Conservation (phyloP, 2,888 invertebrate genomes). For the Biston betularia region DNA sequence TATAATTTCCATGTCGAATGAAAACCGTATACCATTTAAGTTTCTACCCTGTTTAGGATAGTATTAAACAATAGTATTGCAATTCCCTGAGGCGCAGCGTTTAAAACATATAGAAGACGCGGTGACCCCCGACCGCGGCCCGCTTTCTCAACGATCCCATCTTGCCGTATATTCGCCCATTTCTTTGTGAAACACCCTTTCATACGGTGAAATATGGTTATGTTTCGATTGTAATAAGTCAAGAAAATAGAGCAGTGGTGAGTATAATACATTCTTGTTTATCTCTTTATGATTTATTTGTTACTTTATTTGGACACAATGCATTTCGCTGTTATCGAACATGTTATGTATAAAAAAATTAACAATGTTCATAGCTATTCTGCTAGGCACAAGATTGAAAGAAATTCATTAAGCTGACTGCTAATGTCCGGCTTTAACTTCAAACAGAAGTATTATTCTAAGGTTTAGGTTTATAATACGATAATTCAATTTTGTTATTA, state of each 20-base stretch:
- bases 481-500: too few relatives aligned
- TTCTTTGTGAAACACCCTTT: conserved; percentile 55
- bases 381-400: too few relatives aligned
- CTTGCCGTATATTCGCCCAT: conserved; percentile 61
- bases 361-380: too few relatives aligned
- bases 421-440: too few relatives aligned
- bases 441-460: too few relatives aligned
- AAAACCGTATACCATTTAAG: neutral
- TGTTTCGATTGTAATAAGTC: conserved; percentile 39
- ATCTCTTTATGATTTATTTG: neutral
- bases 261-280: neutral
- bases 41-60: neutral
- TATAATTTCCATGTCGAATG: neutral
- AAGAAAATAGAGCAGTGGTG: conserved; percentile 14
- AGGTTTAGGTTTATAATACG: too few relatives aligned
- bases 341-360: too few relatives aligned
- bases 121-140: conserved; percentile 73
- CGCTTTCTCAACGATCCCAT: conserved; percentile 82
- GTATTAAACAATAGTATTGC: conserved; percentile 23
- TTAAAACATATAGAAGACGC: conserved; percentile 73
- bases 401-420: too few relatives aligned
- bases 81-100: conserved; percentile 36
- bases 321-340: neutral
- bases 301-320: neutral
- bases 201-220: conserved; percentile 43